Percentiles rank a stretch among this genome's conserved stretches.
phyloP scores from a whole-genome alignment of 2,113 vertebrate species.

The Okapia johnstoni region DNA sequence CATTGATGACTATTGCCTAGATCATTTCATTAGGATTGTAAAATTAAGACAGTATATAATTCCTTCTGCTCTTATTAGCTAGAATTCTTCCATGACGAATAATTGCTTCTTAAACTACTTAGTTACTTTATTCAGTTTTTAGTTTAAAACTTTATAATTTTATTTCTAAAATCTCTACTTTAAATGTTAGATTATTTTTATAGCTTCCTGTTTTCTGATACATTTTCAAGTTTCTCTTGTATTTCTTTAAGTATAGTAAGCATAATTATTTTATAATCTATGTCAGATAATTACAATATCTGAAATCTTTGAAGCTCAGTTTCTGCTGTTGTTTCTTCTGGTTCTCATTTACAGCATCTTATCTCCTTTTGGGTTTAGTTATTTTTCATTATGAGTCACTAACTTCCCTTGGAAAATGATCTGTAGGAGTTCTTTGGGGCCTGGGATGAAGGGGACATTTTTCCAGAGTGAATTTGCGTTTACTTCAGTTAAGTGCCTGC shows the following conservation, averaged over 20 bases:
- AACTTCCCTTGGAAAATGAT: background rate
- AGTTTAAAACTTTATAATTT: background rate
- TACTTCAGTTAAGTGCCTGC: background rate
- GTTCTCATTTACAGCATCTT: background rate
- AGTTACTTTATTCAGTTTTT: background rate
- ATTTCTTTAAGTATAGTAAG: background rate
- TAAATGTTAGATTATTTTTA: background rate
- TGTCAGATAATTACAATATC: background rate
- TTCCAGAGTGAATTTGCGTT: background rate
- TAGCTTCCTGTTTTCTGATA: background rate
- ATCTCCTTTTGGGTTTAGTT: background rate
- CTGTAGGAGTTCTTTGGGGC: background rate
- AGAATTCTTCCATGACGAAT: background rate
- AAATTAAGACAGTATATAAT: background rate
- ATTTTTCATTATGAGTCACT: background rate
- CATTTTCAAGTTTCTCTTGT: background rate
- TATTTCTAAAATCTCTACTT: background rate
- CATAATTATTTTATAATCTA: background rate
- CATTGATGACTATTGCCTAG: background rate
- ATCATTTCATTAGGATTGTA: background rate
- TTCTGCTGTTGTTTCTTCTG: background rate
- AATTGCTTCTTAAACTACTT: slow-evolving; percentile 2
- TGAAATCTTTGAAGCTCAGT: background rate
- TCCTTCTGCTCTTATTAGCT: background rate
- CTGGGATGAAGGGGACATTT: background rate